phyloP scores from a whole-genome alignment of 2,113 vertebrate species.

The Sapajus apella region DNA sequence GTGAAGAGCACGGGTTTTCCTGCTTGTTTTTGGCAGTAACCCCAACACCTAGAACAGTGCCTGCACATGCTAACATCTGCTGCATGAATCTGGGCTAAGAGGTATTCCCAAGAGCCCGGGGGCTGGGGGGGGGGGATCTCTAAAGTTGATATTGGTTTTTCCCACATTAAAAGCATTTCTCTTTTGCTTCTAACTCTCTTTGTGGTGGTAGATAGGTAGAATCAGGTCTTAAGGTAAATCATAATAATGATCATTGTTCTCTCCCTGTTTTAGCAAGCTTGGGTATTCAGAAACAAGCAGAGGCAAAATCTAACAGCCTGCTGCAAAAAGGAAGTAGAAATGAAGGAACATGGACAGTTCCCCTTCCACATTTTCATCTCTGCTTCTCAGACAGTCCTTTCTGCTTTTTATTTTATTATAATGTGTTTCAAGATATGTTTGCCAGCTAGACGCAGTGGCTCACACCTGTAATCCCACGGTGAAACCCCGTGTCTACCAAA shows the following conservation, averaged over 20 bases:
- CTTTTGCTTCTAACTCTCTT: neutral
- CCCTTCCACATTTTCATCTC: neutral
- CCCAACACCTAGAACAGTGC: too few relatives aligned
- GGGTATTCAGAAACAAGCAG: neutral
- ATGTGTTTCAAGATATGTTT: neutral
- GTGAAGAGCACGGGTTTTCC: neutral
- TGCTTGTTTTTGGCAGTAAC: neutral
- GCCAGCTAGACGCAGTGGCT: rapidly evolving
- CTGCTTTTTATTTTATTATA: neutral
- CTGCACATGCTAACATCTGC: neutral
- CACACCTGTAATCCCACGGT: too few relatives aligned
- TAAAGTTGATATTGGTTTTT: neutral
- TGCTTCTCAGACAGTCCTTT: neutral
- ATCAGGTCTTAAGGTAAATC: neutral
- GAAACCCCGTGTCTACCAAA: too few relatives aligned
- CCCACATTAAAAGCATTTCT: neutral
- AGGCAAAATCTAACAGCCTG: neutral
- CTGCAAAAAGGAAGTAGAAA: neutral
- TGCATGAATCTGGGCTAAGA: neutral
- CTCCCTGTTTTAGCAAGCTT: neutral
- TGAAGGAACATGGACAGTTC: rapidly evolving
- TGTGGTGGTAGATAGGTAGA: neutral
- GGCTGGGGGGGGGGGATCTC: rapidly evolving
- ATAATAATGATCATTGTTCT: neutral
- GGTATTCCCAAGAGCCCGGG: neutral